Conservation (phyloP, 2,888 invertebrate species). For the Dinocampus coccinellae region DNA sequence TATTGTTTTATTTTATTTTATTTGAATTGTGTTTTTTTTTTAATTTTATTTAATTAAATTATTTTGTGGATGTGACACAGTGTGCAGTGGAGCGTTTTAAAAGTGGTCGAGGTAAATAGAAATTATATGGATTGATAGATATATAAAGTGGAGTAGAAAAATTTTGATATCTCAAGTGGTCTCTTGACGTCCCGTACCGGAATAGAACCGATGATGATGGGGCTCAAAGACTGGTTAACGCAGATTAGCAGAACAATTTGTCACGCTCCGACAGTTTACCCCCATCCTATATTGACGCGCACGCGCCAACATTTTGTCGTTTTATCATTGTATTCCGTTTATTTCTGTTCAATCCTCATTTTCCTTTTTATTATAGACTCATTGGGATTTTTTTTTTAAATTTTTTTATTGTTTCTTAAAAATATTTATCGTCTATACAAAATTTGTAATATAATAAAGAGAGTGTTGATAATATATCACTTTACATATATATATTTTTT, state of each 20-base stretch:
- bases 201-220: slow-evolving; percentile 60
- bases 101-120: background rate
- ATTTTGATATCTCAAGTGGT: slow-evolving; percentile 13
- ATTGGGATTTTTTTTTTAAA: too few relatives aligned
- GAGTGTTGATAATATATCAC: too few relatives aligned
- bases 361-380: slow-evolving; percentile 33
- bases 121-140: background rate
- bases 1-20: background rate
- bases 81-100: background rate
- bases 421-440: too few relatives aligned
- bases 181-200: slow-evolving; percentile 54
- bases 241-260: slow-evolving; percentile 67
- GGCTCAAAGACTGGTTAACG: slow-evolving; percentile 66
- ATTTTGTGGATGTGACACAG: background rate
- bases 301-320: slow-evolving; percentile 38
- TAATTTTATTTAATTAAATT: background rate
- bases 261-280: slow-evolving; percentile 65
- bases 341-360: slow-evolving; percentile 36
- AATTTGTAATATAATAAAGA: too few relatives aligned
- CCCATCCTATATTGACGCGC: slow-evolving; percentile 47
- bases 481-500: too few relatives aligned
- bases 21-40: background rate
- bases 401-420: background rate
- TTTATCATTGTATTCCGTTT: slow-evolving; percentile 45
- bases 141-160: background rate